Evolutionary conservation across 2,888 invertebrate genomes (phyloP).

Genomic region (Chouioia cunea): DNA sequence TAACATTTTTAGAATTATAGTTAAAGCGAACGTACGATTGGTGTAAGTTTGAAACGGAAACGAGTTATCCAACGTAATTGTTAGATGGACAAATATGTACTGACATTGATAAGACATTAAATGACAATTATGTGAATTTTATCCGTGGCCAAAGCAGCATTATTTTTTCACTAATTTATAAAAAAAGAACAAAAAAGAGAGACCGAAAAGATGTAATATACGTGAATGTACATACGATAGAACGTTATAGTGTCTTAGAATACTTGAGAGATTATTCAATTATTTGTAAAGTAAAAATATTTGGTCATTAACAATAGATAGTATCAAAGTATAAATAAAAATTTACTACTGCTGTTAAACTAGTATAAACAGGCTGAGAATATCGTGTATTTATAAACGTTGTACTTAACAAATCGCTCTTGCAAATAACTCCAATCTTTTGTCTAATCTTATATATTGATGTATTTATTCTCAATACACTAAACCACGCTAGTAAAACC

Average conservation of each 20-base stretch:
- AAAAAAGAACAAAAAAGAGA: constrained; percentile 50
- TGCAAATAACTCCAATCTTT: constrained; percentile 39
- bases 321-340: constrained; percentile 35
- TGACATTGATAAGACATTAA: constrained; percentile 23
- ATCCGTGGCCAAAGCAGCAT: constrained; percentile 65
- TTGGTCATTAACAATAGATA: constrained; percentile 32
- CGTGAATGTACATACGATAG: constrained; percentile 59
- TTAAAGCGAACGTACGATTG: constrained; percentile 1
- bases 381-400: constrained; percentile 41
- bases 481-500: constrained; percentile 34
- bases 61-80: constrained; percentile 26
- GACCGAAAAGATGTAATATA: constrained; percentile 50
- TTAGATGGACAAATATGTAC: constrained; percentile 28
- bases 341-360: constrained; percentile 38
- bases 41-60: constrained; percentile 16
- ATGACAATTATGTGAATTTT: constrained; percentile 41
- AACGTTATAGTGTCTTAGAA: constrained; percentile 50
- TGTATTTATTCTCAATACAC: constrained; percentile 38
- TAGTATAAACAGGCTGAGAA: constrained; percentile 27
- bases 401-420: constrained; percentile 44
- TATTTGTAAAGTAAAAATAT: constrained; percentile 28
- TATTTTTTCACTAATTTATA: constrained; percentile 67
- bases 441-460: constrained; percentile 11
- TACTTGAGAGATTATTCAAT: constrained; percentile 46
- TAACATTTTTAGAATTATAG: constrained; percentile 12